Evolutionary conservation across 2,797 vertebrate species (phyloP), one percentile per base, ranked within the genome.

Genomic region (Lacerta agilis): DNA sequence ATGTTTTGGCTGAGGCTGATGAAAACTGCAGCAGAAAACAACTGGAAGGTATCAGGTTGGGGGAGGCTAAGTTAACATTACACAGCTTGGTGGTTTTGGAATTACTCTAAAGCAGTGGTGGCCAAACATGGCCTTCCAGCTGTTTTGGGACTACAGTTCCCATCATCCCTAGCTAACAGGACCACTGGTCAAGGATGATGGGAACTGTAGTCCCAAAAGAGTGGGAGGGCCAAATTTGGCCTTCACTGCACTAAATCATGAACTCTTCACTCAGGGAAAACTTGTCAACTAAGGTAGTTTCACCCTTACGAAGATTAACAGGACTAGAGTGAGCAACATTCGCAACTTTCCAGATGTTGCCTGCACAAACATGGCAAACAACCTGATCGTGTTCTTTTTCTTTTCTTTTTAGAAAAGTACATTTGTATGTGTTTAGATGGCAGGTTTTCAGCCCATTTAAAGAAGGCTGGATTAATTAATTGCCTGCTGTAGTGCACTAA

Each of bases 191-290:
- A 55, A 55, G 49, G 49, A 15, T 15, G 49, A 15, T 55, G 13
- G 49, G 13, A 55, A 55, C 13, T 4, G 0, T 55, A 55, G 49
- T 55, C 49, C 49, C 1, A 55, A 55, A 55, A 55, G 49, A 55
- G 49, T 49, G 55, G 49, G 49, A 55, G 13, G 13, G 13, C 49
- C 11, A 55, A 55, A 49, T 55, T 15, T 55, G 49, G 13, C 49
- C 49, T 55, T 55, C 49, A 55, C 11, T 55, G 1, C 13, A 55
- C 49, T 15, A 55, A 55, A 55, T 15, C 49, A 49, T 13, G 49
- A 49, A 49, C 11, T 82, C 71, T 71, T 58, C 41, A 55, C 43
- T 67, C 64, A 85, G 89, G 61, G 78, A 83, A 77, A n/a, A 61
- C n/a, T 45, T 8, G 23, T 29, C 36, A 75, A 4, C 61, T 38